Evolutionary conservation across 2,113 vertebrate genomes (phyloP).

Genomic region (Petroica traversi): DNA sequence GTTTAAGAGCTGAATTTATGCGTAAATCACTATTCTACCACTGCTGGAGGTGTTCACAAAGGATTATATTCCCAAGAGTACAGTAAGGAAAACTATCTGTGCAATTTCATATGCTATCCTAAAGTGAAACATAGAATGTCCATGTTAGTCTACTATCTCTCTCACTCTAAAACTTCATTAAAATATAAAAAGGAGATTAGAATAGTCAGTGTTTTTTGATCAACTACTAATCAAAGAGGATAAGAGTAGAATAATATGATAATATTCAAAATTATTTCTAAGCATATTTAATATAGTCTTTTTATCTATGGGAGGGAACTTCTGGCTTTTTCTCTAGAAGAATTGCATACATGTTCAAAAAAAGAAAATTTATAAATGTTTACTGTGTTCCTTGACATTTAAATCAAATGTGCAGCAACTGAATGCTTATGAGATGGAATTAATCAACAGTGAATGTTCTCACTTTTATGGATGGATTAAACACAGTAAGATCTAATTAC

Average conservation of each 20-base stretch:
- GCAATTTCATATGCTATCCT: background rate
- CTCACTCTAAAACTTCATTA: background rate
- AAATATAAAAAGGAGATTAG: background rate
- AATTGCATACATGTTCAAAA: background rate
- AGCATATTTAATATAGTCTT: background rate
- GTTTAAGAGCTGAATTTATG: background rate
- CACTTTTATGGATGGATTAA: background rate
- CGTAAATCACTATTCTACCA: background rate
- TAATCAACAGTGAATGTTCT: background rate
- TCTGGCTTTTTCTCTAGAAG: background rate
- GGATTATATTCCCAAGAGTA: background rate
- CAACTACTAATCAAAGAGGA: background rate
- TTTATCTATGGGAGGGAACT: background rate
- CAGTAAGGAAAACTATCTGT: background rate
- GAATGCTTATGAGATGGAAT: background rate
- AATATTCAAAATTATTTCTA: background rate
- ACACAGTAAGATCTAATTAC: background rate
- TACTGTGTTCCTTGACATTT: background rate
- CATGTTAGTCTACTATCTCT: background rate
- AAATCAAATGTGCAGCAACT: background rate
- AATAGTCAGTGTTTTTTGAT: background rate
- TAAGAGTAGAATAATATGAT: background rate
- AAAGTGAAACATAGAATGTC: background rate
- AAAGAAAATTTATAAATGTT: background rate
- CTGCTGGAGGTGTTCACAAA: background rate